Conservation (phyloP, 1,140 invertebrate species). For the Cyphomyrmex costatus region DNA sequence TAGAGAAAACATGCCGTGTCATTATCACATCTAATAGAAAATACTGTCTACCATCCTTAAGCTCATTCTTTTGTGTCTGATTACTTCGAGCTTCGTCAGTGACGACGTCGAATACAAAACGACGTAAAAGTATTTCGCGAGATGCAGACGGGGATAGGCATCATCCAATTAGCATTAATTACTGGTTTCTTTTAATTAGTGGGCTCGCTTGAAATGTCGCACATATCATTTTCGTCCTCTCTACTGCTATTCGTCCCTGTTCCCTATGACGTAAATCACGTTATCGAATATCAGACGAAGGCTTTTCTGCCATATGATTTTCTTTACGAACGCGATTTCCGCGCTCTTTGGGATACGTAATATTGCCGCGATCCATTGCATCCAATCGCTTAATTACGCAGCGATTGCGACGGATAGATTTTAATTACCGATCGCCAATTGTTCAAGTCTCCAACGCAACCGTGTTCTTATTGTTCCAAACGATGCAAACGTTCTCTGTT, state of each 20-base stretch:
- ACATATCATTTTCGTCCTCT: constrained; percentile 30
- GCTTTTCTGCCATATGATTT: constrained; percentile 37
- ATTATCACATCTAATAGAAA: background rate
- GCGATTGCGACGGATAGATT: constrained; percentile 39
- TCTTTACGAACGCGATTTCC: constrained; percentile 44
- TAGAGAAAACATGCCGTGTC: background rate
- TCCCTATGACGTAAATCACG: background rate
- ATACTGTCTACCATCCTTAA: constrained; percentile 12
- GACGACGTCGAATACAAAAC: constrained; percentile 8
- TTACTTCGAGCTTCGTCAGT: constrained; percentile 21
- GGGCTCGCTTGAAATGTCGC: constrained; percentile 47
- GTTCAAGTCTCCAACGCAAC: constrained; percentile 4
- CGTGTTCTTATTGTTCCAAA: constrained; percentile 27
- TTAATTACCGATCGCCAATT: constrained; percentile 50
- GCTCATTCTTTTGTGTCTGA: background rate
- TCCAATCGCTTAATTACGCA: constrained; percentile 53
- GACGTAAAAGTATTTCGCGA: constrained; percentile 16
- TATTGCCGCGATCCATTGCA: constrained; percentile 32
- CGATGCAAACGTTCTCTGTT: constrained; percentile 8
- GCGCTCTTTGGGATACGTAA: constrained; percentile 41
- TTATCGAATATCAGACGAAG: constrained; percentile 50
- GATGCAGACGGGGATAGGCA: constrained; percentile 1
- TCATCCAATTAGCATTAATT: constrained; percentile 58
- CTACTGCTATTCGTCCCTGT: background rate
- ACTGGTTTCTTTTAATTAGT: constrained; percentile 57